Percentiles rank a stretch among this genome's conserved stretches.
phyloP scores from a whole-genome alignment of 2,888 invertebrate genomes.

The Stenichneumon culpator region DNA sequence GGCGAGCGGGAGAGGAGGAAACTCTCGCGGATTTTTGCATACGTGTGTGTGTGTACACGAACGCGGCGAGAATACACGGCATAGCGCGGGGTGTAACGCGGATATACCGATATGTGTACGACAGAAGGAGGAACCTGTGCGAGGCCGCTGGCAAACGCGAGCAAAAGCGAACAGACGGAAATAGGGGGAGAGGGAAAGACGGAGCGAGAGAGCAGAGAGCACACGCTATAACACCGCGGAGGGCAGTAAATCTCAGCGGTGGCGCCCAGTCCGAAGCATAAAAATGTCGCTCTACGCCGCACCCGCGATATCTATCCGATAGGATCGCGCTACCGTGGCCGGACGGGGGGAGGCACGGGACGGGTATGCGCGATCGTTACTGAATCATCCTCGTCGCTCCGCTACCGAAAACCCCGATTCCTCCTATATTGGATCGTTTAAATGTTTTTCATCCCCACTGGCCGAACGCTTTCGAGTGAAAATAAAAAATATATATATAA shows the following conservation, averaged over 20 bases:
- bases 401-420: constrained; percentile 46
- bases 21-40: constrained; percentile 52
- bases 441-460: constrained; percentile 62
- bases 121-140: constrained; percentile 48
- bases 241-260: constrained; percentile 75
- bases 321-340: constrained; percentile 65
- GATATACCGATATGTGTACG: constrained; percentile 49
- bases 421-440: constrained; percentile 69
- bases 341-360: constrained; percentile 14
- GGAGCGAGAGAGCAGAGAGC: constrained; percentile 53
- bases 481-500: constrained; percentile 4
- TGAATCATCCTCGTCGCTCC: constrained; percentile 65
- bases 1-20: constrained; percentile 19
- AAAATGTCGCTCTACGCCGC: constrained; percentile 74
- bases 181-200: constrained; percentile 32
- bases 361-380: constrained; percentile 68
- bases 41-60: constrained; percentile 5
- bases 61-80: neutral
- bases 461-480: neutral
- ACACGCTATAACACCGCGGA: constrained; percentile 70
- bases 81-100: neutral
- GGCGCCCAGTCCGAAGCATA: constrained; percentile 75
- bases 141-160: neutral
- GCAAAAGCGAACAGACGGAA: constrained; percentile 10
- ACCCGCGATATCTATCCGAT: constrained; percentile 74